Evolutionary conservation across 2,113 vertebrate genomes (phyloP), one percentile per base, ranked within the genome.

Genomic region (Tupaia chinensis): DNA sequence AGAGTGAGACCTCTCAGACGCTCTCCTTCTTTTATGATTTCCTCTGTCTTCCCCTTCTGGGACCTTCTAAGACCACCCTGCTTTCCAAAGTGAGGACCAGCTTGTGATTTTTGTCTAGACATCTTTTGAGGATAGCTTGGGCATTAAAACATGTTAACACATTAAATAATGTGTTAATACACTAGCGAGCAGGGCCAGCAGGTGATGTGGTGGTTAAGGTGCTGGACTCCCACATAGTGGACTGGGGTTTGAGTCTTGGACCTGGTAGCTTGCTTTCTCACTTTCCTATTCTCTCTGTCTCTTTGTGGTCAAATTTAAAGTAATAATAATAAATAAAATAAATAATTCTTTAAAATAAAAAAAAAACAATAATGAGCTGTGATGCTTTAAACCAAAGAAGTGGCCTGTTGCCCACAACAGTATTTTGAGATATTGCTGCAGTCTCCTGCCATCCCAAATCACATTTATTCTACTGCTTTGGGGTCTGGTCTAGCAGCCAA

Each of bases 401-500:
- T 0, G 10, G 1, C 7, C 44, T 44, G 44, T 44, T 44, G 44
- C 44, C 44, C 16, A 27, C 11, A 25, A 13, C 3, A 3, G 16
- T 15, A 69, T 29, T 4, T 25, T 2, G 32, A 44, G 66, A 22
- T 11, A 7, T 4, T 11, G 0, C 6, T 12, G 19, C 2, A 0
- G 16, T 34, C 20, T 34, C 1, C 0, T 5, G 5, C 20, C 12
- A 0, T 12, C n/a, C 19, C 6, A 74, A 78, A 13, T 70, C 61
- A n/a, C 54, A 23, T 15, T 25, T 17, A n/a, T 34, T 58, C n/a
- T 60, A 17, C 23, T 25, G 79, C 91, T 7, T 66, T 14, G 17
- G 4, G 29, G 56, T 22, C 53, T 54, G 9, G 25, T 6, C 15
- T 53, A 69, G 32, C 19, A 34, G 56, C 61, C 54, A 68, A 65